phyloP scores from a whole-genome alignment of 1,140 invertebrate species.

The Habropoda laboriosa region DNA sequence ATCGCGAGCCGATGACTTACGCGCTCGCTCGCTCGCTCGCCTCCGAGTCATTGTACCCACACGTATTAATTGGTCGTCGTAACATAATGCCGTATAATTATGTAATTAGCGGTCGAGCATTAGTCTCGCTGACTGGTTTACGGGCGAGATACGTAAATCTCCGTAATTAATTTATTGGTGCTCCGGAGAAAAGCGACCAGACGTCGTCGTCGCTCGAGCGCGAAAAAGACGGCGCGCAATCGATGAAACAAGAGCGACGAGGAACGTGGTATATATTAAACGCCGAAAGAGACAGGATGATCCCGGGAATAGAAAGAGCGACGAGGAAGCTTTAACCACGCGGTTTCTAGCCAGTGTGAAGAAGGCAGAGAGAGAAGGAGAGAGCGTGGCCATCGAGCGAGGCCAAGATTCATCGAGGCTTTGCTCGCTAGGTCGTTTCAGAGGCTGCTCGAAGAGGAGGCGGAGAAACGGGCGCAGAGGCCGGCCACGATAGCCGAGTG shows the following conservation, averaged over 20 bases:
- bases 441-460: constrained; percentile 27
- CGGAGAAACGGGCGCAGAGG: constrained; percentile 17
- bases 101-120: constrained; percentile 77
- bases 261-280: background rate
- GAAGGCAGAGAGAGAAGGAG: background rate
- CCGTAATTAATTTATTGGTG: constrained; percentile 78
- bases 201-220: background rate
- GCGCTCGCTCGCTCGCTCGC: constrained; percentile 17
- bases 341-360: no score
- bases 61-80: constrained; percentile 77
- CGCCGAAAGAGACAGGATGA: background rate
- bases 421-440: constrained; percentile 25
- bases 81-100: constrained; percentile 80
- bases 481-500: constrained; percentile 28
- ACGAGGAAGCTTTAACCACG: no score
- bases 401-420: constrained; percentile 10
- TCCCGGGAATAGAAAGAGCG: background rate
- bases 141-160: constrained; percentile 79
- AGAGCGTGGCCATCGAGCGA: constrained; percentile 23
- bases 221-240: no score
- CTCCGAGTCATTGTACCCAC: constrained; percentile 70
- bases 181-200: constrained; percentile 38
- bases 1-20: constrained; percentile 55
- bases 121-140: constrained; percentile 79
- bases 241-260: background rate